Evolutionary conservation across 2,113 vertebrate genomes (phyloP).

Genomic region (Sander lucioperca): DNA sequence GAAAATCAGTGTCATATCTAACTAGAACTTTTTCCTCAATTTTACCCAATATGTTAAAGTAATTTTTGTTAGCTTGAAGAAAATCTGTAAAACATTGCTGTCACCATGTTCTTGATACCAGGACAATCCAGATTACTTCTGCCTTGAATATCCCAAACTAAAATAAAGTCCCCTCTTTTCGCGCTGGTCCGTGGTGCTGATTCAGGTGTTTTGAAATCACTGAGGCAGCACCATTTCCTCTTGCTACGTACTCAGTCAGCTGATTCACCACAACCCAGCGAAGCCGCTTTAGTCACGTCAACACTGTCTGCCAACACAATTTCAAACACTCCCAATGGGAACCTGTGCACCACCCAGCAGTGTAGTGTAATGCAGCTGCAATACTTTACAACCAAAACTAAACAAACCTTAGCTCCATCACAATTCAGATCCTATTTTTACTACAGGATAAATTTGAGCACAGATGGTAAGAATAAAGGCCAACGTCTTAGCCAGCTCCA

Average conservation of each 20-base stretch:
- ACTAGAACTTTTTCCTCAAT: not conserved
- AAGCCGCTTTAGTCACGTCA: slow-evolving; percentile 48
- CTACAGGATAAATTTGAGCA: slow-evolving; percentile 12
- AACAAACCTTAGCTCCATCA: slow-evolving; percentile 11
- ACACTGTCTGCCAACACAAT: slow-evolving; percentile 31
- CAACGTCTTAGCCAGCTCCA: slow-evolving; percentile 30
- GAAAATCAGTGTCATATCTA: not conserved
- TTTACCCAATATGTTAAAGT: not conserved
- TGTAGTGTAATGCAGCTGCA: not conserved
- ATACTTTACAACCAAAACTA: slow-evolving; percentile 9
- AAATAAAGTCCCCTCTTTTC: not conserved
- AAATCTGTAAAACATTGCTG: slow-evolving; percentile 8
- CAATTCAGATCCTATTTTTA: not conserved
- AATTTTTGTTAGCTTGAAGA: slow-evolving; percentile 18
- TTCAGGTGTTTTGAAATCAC: slow-evolving; percentile 65
- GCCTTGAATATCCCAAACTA: slow-evolving; percentile 8
- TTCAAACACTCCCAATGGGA: slow-evolving; percentile 20
- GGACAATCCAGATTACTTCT: slow-evolving; percentile 40
- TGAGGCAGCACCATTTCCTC: slow-evolving; percentile 68
- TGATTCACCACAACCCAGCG: slow-evolving; percentile 57
- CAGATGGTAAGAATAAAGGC: slow-evolving; percentile 39
- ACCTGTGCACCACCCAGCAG: slow-evolving; percentile 12
- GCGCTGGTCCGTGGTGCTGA: slow-evolving; percentile 56
- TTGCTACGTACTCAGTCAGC: slow-evolving; percentile 59
- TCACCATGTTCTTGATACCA: not conserved